Conservation (phyloP, 2,797 vertebrate species). For the Anolis apletophallus region DNA sequence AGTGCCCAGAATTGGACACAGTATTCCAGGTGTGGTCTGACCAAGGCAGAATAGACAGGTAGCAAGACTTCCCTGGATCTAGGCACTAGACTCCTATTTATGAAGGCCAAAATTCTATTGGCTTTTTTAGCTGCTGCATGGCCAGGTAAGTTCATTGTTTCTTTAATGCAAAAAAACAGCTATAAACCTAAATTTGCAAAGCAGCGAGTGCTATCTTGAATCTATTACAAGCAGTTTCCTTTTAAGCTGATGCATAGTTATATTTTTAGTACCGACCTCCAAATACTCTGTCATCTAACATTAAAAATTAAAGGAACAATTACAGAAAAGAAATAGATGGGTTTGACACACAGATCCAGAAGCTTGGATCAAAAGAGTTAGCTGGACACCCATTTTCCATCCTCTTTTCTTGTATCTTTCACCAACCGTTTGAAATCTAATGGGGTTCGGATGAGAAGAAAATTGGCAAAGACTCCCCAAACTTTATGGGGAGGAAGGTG, state of each 20-base stretch:
- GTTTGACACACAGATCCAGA: neutral
- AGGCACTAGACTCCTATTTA: too few relatives aligned
- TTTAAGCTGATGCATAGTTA: neutral
- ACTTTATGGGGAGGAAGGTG: neutral
- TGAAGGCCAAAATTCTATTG: too few relatives aligned
- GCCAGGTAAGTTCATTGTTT: neutral
- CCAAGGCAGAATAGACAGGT: too few relatives aligned
- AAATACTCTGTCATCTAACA: neutral
- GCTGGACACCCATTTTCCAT: neutral
- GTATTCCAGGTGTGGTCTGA: too few relatives aligned
- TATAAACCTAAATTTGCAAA: neutral
- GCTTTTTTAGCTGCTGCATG: too few relatives aligned
- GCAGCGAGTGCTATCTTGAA: neutral
- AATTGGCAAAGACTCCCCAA: neutral
- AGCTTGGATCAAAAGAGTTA: neutral
- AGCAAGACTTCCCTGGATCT: too few relatives aligned
- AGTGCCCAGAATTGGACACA: too few relatives aligned
- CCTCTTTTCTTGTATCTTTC: neutral
- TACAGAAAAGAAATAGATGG: neutral
- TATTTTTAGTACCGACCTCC: neutral
- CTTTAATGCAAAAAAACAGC: neutral
- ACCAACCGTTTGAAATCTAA: neutral
- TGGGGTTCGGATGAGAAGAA: neutral
- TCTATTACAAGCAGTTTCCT: neutral
- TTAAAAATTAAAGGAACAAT: neutral